Evolutionary conservation across 2,113 vertebrate genomes (phyloP).

Genomic region (Neodon shergylaensis): DNA sequence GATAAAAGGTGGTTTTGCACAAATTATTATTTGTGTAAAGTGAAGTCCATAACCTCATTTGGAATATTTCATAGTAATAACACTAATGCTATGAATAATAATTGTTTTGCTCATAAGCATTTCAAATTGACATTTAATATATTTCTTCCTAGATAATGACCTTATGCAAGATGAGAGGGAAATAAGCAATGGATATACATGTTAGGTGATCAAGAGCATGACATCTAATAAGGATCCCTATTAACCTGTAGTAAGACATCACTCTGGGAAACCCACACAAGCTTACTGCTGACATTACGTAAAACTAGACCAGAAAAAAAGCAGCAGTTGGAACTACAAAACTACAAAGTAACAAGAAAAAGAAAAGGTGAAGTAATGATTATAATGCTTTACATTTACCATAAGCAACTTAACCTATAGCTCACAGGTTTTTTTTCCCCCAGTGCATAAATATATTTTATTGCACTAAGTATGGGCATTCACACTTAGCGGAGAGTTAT

Average conservation of each 20-base stretch:
- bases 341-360: not conserved
- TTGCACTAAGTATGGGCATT: not conserved
- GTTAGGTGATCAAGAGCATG: constrained; percentile 32
- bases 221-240: constrained; percentile 52
- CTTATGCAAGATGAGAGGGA: not conserved
- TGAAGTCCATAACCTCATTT: not conserved
- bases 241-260: constrained; percentile 56
- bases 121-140: constrained; percentile 1
- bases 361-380: not conserved
- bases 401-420: not conserved
- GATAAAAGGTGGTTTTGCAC: not conserved
- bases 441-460: not conserved
- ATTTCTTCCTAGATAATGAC: constrained; percentile 49
- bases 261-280: not conserved
- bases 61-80: not conserved
- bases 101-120: constrained; percentile 27
- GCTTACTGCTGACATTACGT: constrained; percentile 37
- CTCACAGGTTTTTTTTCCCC: not conserved
- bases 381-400: not conserved
- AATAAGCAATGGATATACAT: constrained; percentile 49
- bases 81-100: not conserved
- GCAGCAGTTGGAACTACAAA: not conserved
- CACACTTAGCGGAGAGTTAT: not conserved
- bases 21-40: not conserved
- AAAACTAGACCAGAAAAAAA: constrained; percentile 54